Evolutionary conservation across 2,888 invertebrate species (phyloP).

Genomic region (Melinopterus prodromus): DNA sequence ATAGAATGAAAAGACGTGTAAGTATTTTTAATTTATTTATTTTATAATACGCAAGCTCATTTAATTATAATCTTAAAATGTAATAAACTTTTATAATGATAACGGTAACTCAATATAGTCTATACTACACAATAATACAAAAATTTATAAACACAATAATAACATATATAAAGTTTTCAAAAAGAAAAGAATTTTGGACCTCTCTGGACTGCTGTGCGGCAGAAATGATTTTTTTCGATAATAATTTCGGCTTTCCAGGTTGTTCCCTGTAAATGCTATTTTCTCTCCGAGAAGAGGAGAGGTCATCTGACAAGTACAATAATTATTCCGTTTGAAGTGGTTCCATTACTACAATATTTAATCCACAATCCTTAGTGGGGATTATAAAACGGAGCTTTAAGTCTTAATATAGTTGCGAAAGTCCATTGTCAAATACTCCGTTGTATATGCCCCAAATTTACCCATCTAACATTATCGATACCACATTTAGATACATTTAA

Average conservation of each 20-base stretch:
- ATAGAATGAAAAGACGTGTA: slow-evolving; percentile 27
- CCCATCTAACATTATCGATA: slow-evolving; percentile 18
- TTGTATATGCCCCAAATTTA: slow-evolving; percentile 7
- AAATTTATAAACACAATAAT: slow-evolving; percentile 43
- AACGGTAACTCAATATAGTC: slow-evolving; percentile 60
- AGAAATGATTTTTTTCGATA: background rate
- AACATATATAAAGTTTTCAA: slow-evolving; percentile 41
- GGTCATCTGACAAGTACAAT: slow-evolving; percentile 15
- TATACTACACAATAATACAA: slow-evolving; percentile 59
- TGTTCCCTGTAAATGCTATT: background rate
- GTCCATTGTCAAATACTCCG: background rate
- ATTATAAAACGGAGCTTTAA: background rate
- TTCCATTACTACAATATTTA: background rate
- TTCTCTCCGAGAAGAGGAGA: background rate
- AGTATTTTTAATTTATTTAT: slow-evolving; percentile 59
- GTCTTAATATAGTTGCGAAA: no score
- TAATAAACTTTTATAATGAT: slow-evolving; percentile 58
- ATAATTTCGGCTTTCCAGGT: background rate
- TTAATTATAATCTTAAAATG: slow-evolving; percentile 58
- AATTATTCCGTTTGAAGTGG: background rate
- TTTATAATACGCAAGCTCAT: slow-evolving; percentile 61
- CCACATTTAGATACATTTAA: slow-evolving; percentile 31
- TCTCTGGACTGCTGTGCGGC: background rate
- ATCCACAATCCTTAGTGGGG: background rate
- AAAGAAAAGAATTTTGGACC: slow-evolving; percentile 32